Evolutionary conservation across 2,888 invertebrate species (phyloP), one percentile per base, ranked within the genome.

Genomic region (Euproctis similis): DNA sequence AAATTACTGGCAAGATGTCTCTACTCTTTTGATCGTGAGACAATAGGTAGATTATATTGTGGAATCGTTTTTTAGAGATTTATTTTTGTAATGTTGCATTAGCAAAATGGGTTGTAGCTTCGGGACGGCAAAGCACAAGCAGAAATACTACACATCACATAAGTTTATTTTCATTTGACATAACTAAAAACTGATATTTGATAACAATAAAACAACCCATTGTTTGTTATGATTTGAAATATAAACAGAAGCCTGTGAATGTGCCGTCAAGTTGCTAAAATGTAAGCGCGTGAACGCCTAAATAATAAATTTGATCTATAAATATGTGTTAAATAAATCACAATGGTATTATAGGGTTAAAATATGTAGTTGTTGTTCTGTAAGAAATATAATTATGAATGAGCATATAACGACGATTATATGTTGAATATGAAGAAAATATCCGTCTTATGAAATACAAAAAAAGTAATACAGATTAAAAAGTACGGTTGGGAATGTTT

Each of bases 311-410:
- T 62, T 63, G 71, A 64, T 74, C 69, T 75, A 73, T 65, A 62
- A 54, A 47, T 57, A 56, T 52, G 52, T 70, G 61, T 63, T 63
- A 69, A 70, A 53, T 30, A 30, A 34, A 26, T 26, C 26, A 29
- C 67, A 65, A 42, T 59, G 58, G 46, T 65, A 68, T 70, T 62
- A 59, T 80, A 78, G 73, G 62, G 54, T 64, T 72, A 74, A n/a
- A n/a, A 75, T 72, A 68, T 55, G 81, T 82, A 84, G 82, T 75
- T 73, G 81, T 78, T 80, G 82, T 82, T 81, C 82, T 82, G 64
- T 84, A 81, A 80, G 78, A 71, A 72, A 64, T 72, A 70, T 76
- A 67, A 64, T 76, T 71, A 73, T 70, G 71, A 58, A 68, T 66
- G 69, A 67, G 57, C 76, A 78, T 81, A 73, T 78, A 75, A 80